Conservation (phyloP, 2,797 vertebrate species). For the Phoxinus dragarum region DNA sequence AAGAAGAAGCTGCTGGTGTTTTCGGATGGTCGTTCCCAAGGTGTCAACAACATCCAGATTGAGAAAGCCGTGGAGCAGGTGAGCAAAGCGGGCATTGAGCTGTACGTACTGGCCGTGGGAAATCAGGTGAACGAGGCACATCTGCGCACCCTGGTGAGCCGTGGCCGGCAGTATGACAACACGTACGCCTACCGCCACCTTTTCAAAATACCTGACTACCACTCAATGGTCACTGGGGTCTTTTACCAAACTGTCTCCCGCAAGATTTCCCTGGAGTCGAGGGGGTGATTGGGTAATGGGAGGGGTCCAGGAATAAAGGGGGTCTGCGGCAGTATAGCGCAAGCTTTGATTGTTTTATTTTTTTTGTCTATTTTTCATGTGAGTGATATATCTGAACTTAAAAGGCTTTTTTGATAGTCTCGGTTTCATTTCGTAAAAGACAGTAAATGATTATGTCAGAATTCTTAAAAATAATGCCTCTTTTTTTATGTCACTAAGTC, state of each 20-base stretch:
- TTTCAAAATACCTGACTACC: constrained; percentile 87
- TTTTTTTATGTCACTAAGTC: constrained; percentile 40
- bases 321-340: constrained; percentile 56
- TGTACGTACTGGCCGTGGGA: constrained; percentile 87
- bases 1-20: constrained; percentile 89
- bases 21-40: constrained; percentile 92
- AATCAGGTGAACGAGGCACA: constrained; percentile 85
- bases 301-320: constrained; percentile 29
- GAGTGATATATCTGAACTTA: constrained; percentile 72
- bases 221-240: constrained; percentile 87
- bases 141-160: constrained; percentile 84
- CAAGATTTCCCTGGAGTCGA: constrained; percentile 80
- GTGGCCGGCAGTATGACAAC: constrained; percentile 75
- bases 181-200: constrained; percentile 84
- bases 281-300: constrained; percentile 28
- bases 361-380: constrained; percentile 60
- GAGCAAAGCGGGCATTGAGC: constrained; percentile 75
- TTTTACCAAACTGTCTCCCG: constrained; percentile 93
- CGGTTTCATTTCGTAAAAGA: constrained; percentile 55
- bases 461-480: background rate
- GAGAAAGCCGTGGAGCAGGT: constrained; percentile 81
- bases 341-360: constrained; percentile 67
- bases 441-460: constrained; percentile 67
- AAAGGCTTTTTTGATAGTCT: constrained; percentile 59
- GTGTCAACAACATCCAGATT: constrained; percentile 71